Base-by-base conservation (phyloP, 1,140 invertebrate genomes). In the Euglossa dilemma region DNA sequence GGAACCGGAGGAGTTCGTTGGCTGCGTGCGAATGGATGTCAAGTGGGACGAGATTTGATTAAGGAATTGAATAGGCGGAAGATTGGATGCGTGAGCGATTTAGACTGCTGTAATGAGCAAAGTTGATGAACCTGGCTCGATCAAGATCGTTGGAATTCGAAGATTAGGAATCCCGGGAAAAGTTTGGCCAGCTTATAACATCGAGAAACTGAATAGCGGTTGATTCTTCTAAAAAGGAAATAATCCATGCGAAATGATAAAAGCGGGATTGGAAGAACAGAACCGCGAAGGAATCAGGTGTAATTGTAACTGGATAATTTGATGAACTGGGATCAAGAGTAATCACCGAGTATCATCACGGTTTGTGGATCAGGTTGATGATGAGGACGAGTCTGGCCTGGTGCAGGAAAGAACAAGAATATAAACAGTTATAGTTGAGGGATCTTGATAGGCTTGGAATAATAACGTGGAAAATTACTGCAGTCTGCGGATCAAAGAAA, bases 401-500 rank as follows among this genome's bases (percentile, higher is more conserved):
- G 23, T 3, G 45, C 16, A 70, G 16, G 18, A n/a, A 11, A 18
- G 45, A 43, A 16, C 20, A n/a, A 47, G 23, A 70, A 70, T 16
- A 50, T 16, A n/a, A 70, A 70, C 69, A 50, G 45, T 70, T 47
- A 66, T 6, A 18, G 9, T 18, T 25, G 16, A 25, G n/a, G 47
- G n/a, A 52, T 28, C n/a, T 36, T 9, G 43, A 70, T 25, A 70
- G 25, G 25, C 18, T 28, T 70, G 25, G 11, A 52, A 70, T 45
- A 70, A 70, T 70, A 66, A 66, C 63, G 63, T 64, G 63, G 63
- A 66, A 43, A 43, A 66, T 66, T 23, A 9, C 36, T 12, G 43
- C 18, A 66, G 20, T 66, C 63, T 43, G 63, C 23, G 36, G 36
- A 66, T 43, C 63, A 66, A 66, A 66, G 63, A 66, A 66, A 43